Evolutionary conservation across 1,140 invertebrate species (phyloP).

Genomic region (Pachypeltis micranthus): DNA sequence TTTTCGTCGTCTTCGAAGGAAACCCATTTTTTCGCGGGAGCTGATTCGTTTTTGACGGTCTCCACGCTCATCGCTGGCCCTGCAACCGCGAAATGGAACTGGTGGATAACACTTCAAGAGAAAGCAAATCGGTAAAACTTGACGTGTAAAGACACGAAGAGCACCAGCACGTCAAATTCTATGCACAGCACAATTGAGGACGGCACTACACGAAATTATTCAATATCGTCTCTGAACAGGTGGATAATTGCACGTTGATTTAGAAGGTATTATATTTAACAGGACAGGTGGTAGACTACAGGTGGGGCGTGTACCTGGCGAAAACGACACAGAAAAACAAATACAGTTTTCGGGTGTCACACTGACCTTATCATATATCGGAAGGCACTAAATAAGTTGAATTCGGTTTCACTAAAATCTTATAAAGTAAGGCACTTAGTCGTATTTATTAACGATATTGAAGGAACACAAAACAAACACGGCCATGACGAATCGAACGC

Average conservation of each 20-base stretch:
- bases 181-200: too few relatives aligned
- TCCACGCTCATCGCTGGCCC: conserved; percentile 3
- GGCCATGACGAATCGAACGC: too few relatives aligned
- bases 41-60: conserved; percentile 7
- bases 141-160: not conserved
- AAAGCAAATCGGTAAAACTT: not conserved
- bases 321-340: too few relatives aligned
- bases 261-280: not conserved
- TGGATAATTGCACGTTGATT: not conserved
- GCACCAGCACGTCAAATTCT: too few relatives aligned
- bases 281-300: not conserved
- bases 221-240: not conserved
- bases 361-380: too few relatives aligned
- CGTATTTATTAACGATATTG: too few relatives aligned
- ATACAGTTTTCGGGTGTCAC: too few relatives aligned
- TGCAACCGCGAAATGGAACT: not conserved
- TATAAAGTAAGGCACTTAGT: too few relatives aligned
- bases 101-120: not conserved
- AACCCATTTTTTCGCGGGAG: conserved; percentile 32
- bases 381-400: too few relatives aligned
- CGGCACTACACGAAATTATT: not conserved
- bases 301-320: conserved; percentile 3
- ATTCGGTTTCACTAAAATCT: too few relatives aligned
- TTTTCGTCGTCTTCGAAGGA: conserved; percentile 34
- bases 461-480: too few relatives aligned